A percentile compares a stretch with the other conserved stretches of the same genome.
phyloP scores from a whole-genome alignment of 53 echinoderm and acorn worm species.

The Zoroaster sp. region DNA sequence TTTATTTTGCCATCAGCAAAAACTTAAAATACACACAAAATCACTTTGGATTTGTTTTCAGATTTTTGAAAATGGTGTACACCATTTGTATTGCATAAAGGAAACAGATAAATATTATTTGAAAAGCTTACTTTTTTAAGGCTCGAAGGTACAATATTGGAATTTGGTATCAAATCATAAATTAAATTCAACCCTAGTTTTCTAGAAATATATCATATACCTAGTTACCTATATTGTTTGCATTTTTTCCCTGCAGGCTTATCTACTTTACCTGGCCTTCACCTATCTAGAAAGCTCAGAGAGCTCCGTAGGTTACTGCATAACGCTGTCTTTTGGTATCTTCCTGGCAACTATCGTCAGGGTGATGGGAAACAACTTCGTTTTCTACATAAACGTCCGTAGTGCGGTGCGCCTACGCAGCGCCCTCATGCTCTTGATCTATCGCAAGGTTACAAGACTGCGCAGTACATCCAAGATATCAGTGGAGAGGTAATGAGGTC shows the following conservation, averaged over 20 bases:
- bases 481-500: constrained; percentile 71
- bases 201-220: not conserved
- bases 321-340: constrained; percentile 56
- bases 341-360: constrained; percentile 56
- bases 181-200: too few species aligned
- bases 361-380: constrained; percentile 61
- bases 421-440: constrained; percentile 73
- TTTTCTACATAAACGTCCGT: constrained; percentile 66
- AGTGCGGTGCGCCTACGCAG: constrained; percentile 73
- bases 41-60: too few species aligned
- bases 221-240: not conserved
- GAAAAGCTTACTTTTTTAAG: too few species aligned
- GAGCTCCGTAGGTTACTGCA: constrained; percentile 37
- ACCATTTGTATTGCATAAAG: too few species aligned
- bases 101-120: too few species aligned
- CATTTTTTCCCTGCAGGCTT: constrained; percentile 50
- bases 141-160: too few species aligned
- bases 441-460: constrained; percentile 70
- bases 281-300: constrained; percentile 55
- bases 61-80: too few species aligned
- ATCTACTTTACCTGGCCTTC: constrained; percentile 62
- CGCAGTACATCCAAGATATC: constrained; percentile 62
- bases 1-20: too few species aligned
- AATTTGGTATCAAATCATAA: too few species aligned
- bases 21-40: too few species aligned